Base-by-base conservation (phyloP, 2,113 vertebrate species). In the Neolamprologus falcicula region DNA sequence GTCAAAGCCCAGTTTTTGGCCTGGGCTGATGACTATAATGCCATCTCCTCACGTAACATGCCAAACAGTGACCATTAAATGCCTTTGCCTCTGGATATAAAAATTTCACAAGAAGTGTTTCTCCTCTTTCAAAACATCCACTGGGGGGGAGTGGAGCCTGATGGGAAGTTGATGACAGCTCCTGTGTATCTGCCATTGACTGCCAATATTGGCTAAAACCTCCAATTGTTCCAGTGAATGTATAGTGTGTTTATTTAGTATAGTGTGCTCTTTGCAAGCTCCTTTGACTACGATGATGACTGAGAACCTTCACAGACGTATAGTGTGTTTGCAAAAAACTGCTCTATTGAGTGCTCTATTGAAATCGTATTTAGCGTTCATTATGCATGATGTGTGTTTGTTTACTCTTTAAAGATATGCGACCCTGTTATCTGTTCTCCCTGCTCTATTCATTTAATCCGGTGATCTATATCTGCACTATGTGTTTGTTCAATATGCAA, bases 161-260 rank as follows among this genome's bases (percentile, higher is more conserved):
- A 92, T 86, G 61, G 89, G 88, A 93, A 93, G 91, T 93, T 93
- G 92, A 92, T 90, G 94, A 92, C 92, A 92, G 93, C 59, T 86
- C 83, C 61, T 89, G 82, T 91, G 91, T 83, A 33, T 91, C 68
- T 85, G 85, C 37, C 12, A 16, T 79, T 85, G 88, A 89, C 73
- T 87, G 85, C 52, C 83, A 83, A 84, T 85, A 84, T 89, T 84
- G 82, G 82, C 89, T 87, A 57, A 89, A 90, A 87, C 79, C 59
- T 45, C 71, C 84, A 71, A 40, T 92, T 83, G 86, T 93, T 91
- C 55, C 33, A 9, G 21, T 84, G 66, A 45, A 57, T 42, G 26
- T 21, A 24, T 5, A 21, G 80, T 59, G 40, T 80, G 80, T 86
- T 78, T 90, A 21, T 53, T 53, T 53, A 53, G 52, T 53, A 21